A percentile compares a stretch with the other conserved stretches of the same genome.
These are phyloP conservation scores for Hofmannophila pseudospretella DNA, from an alignment of 2,888 invertebrate genomes.

Conservation along the genomic window DNA sequence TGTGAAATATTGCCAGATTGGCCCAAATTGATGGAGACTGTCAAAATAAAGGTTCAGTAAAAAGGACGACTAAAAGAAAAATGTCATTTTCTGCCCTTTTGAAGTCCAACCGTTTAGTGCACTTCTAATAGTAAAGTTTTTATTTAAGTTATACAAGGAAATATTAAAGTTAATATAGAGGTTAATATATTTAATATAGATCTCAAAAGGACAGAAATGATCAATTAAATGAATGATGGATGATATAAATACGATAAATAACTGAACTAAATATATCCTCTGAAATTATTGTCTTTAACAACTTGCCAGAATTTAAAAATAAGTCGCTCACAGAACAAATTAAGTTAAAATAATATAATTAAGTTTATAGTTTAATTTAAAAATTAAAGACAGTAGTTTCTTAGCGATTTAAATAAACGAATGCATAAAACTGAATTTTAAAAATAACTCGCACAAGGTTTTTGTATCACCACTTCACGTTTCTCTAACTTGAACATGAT, in stretches of 20 bases:
- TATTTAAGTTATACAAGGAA: too few relatives aligned
- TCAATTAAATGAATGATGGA: constrained; percentile 62
- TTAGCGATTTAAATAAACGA: constrained; percentile 58
- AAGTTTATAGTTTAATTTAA: constrained; percentile 5
- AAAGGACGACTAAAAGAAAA: constrained; percentile 54
- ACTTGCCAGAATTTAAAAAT: neutral
- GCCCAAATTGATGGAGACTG: constrained; percentile 83
- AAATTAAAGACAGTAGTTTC: constrained; percentile 31
- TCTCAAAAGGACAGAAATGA: constrained; percentile 44
- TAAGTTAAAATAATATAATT: too few relatives aligned
- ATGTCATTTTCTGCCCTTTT: constrained; percentile 38
- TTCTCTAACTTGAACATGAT: constrained; percentile 57
- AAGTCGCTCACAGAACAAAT: neutral
- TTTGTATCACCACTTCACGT: constrained; percentile 71
- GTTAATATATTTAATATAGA: neutral
- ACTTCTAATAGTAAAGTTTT: too few relatives aligned
- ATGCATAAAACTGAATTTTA: constrained; percentile 59
- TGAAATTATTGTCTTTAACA: constrained; percentile 37
- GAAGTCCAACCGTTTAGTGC: too few relatives aligned
- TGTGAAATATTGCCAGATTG: constrained; percentile 87
- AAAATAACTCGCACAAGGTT: constrained; percentile 62
- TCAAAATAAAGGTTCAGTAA: constrained; percentile 83
- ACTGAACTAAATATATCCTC: constrained; percentile 44
- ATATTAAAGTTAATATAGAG: too few relatives aligned
- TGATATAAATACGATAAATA: constrained; percentile 53